Evolutionary conservation across 2,113 vertebrate genomes (phyloP).

Genomic region (Eulemur rufifrons): DNA sequence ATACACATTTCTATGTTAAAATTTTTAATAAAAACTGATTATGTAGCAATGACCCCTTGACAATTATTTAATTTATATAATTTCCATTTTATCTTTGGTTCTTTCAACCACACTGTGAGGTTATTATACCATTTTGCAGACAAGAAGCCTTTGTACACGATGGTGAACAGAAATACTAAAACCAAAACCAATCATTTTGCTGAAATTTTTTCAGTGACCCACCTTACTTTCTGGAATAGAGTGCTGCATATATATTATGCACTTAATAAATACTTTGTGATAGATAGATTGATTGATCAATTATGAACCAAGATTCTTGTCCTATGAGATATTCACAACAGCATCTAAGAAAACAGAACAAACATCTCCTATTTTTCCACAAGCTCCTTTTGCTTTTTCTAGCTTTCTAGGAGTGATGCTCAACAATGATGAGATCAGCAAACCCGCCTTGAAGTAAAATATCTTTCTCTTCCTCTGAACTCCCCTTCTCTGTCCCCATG

Average conservation of each 20-base stretch:
- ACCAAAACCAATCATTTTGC: background rate
- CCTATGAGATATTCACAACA: background rate
- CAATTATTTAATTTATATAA: background rate
- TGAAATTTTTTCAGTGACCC: background rate
- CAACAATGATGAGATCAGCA: background rate
- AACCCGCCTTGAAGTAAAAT: background rate
- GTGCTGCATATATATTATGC: background rate
- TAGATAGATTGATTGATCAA: background rate
- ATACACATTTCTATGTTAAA: background rate
- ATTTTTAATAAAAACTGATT: background rate
- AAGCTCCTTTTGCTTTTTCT: background rate
- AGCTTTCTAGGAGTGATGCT: background rate
- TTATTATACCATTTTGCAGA: background rate
- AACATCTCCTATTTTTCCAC: background rate
- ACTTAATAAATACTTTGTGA: background rate
- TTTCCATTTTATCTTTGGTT: background rate
- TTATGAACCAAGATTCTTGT: background rate
- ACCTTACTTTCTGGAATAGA: background rate
- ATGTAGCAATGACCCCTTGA: background rate
- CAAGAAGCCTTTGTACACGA: background rate
- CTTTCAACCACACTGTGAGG: background rate
- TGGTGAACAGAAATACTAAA: background rate
- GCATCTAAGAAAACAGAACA: background rate
- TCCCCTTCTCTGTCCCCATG: background rate
- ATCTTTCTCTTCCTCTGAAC: background rate